phyloP scores from a whole-genome alignment of 2,113 vertebrate genomes.

The Callorhinus ursinus region DNA sequence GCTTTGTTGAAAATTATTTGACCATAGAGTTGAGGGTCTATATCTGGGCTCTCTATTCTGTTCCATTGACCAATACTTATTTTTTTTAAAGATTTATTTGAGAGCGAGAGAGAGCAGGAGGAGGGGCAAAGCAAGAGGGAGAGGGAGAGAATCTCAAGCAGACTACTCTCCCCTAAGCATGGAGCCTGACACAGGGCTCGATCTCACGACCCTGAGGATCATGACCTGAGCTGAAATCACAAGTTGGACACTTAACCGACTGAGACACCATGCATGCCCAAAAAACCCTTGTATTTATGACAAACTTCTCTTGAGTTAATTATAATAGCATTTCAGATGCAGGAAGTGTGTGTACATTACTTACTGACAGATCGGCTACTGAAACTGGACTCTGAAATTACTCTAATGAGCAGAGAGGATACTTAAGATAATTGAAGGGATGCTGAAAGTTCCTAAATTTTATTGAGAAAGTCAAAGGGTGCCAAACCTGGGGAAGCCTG shows the following conservation, averaged over 20 bases:
- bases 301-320: not conserved
- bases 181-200: not conserved
- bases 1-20: too few species aligned
- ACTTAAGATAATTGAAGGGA: not conserved
- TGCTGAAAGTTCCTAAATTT: not conserved
- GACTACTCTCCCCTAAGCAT: too few species aligned
- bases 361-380: not conserved
- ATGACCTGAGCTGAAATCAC: not conserved
- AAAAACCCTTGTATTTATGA: not conserved
- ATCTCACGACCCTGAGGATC: not conserved
- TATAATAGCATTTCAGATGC: not conserved
- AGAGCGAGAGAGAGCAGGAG: not conserved
- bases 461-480: not conserved
- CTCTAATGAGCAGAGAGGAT: not conserved
- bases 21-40: too few species aligned
- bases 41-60: too few species aligned
- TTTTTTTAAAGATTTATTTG: not conserved
- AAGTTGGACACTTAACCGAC: not conserved
- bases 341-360: not conserved
- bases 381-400: not conserved
- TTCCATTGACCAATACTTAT: too few species aligned
- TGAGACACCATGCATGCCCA: not conserved
- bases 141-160: too few species aligned
- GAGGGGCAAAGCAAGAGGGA: not conserved
- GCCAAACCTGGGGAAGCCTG: not conserved